Evolutionary conservation across 2,113 vertebrate genomes (phyloP).

Genomic region (Polypterus bichir): DNA sequence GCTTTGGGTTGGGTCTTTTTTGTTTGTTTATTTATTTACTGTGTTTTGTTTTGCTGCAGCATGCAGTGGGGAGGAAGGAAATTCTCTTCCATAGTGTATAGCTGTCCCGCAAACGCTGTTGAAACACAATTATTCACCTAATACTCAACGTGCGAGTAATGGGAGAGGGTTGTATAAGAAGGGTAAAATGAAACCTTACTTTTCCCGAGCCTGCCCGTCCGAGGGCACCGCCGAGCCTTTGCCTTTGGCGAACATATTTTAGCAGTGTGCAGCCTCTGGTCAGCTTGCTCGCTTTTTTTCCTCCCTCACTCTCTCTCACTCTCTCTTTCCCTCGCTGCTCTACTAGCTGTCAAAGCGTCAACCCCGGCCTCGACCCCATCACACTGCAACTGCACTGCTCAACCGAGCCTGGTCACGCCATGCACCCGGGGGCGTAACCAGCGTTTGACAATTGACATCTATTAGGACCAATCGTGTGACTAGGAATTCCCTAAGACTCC

Average conservation of each 20-base stretch:
- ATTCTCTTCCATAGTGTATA: constrained; percentile 27
- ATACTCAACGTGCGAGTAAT: too few species aligned
- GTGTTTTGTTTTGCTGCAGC: too few species aligned
- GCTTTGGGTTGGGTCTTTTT: too few species aligned
- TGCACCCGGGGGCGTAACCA: constrained; percentile 38
- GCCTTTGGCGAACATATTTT: constrained; percentile 89
- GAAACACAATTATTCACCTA: too few species aligned
- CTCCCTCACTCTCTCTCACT: constrained; percentile 27
- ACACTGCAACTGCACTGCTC: constrained; percentile 64
- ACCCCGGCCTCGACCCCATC: constrained; percentile 70
- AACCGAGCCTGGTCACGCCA: constrained; percentile 63
- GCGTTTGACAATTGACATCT: constrained; percentile 30
- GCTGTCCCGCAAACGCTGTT: too few species aligned
- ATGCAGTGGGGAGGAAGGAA: constrained; percentile 27
- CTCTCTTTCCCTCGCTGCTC: constrained; percentile 48
- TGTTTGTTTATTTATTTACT: too few species aligned
- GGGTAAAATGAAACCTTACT: constrained; percentile 56
- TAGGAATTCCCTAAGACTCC: constrained; percentile 18
- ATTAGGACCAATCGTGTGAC: constrained; percentile 29
- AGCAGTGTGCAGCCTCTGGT: constrained; percentile 25
- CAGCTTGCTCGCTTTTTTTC: constrained; percentile 37
- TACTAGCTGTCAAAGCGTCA: constrained; percentile 74
- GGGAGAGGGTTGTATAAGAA: constrained; percentile 4
- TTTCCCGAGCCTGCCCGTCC: constrained; percentile 87
- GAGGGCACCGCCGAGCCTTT: constrained; percentile 90